These are phyloP conservation scores for Podarcis siculus DNA, from an alignment of 2,797 vertebrate genomes.

Conservation along the genomic window DNA sequence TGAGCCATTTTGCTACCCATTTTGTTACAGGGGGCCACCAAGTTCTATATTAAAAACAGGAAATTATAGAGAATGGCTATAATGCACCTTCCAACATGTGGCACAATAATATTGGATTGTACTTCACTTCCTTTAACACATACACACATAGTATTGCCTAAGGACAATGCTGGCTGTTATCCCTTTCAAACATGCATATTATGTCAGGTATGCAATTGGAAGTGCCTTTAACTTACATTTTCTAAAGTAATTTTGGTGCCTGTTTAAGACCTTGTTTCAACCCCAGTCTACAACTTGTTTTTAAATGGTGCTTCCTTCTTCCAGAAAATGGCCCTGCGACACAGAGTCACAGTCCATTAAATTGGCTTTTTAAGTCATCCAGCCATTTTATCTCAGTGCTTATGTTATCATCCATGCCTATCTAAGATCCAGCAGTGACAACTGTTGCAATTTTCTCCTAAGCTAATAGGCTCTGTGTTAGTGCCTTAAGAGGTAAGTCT, in stretches of 20 bases:
- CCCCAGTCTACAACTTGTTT: not conserved
- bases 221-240: not conserved
- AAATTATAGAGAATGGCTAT: not conserved
- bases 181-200: not conserved
- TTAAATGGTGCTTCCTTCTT: not conserved
- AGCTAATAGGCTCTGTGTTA: not conserved
- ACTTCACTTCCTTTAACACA: not conserved
- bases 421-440: conserved; percentile 9
- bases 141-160: not conserved
- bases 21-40: not conserved
- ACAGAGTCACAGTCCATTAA: not conserved
- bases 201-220: not conserved
- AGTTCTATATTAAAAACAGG: not conserved
- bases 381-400: conserved; percentile 9
- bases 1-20: not conserved
- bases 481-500: not conserved
- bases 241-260: not conserved
- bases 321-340: not conserved
- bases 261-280: not conserved
- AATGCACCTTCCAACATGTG: not conserved
- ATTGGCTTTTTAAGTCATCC: conserved; percentile 17
- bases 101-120: not conserved
- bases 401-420: not conserved
- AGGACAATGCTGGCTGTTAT: not conserved
- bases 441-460: conserved; percentile 20